Conservation (phyloP, 2,113 vertebrate species). For the Scortum barcoo region DNA sequence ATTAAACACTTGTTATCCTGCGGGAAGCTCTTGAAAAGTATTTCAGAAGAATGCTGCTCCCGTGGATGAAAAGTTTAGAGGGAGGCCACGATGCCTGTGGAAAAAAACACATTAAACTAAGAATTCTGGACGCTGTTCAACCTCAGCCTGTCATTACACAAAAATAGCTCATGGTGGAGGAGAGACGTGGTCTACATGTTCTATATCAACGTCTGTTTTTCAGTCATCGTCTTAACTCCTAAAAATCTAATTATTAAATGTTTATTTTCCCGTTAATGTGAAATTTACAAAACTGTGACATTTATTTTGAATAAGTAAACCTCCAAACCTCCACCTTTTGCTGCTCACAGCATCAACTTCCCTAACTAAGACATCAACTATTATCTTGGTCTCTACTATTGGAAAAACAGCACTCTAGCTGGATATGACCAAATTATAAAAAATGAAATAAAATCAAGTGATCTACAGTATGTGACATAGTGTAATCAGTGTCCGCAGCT, state of each 20-base stretch:
- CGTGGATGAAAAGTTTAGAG: neutral
- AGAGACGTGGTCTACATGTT: neutral
- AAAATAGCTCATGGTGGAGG: constrained; percentile 14
- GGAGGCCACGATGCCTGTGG: neutral
- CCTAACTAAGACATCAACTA: too few species aligned
- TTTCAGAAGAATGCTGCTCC: neutral
- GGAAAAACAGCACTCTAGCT: neutral
- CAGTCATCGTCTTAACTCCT: neutral
- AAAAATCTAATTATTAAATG: neutral
- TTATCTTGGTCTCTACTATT: too few species aligned
- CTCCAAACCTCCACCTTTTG: too few species aligned
- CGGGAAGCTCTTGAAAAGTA: neutral
- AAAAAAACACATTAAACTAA: constrained; percentile 27
- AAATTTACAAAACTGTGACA: neutral
- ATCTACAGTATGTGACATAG: neutral
- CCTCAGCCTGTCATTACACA: constrained; percentile 48
- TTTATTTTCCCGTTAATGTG: neutral
- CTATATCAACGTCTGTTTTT: neutral
- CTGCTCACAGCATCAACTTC: too few species aligned
- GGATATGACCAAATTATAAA: neutral
- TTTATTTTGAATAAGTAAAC: neutral
- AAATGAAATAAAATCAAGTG: neutral
- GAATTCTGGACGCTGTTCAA: neutral
- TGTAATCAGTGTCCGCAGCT: neutral
- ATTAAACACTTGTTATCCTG: neutral